phyloP scores from a whole-genome alignment of 2,113 vertebrate species.

The Actenoides lindsayi region DNA sequence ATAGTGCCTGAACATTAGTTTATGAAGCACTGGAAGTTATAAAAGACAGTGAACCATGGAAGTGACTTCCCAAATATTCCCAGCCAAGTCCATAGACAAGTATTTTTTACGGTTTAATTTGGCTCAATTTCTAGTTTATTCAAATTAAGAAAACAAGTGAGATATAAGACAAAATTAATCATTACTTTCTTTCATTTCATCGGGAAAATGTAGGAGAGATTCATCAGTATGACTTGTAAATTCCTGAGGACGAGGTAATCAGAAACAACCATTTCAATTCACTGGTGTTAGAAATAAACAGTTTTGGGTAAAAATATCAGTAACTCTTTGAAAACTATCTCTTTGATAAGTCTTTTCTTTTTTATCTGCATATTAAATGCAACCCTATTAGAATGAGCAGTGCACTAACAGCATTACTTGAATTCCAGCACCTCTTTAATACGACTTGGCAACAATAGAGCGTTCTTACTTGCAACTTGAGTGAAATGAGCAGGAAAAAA shows the following conservation, averaged over 20 bases:
- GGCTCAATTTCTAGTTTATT: background rate
- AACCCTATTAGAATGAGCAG: background rate
- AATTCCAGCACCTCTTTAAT: background rate
- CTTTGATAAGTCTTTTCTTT: background rate
- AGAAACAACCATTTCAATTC: background rate
- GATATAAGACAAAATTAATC: background rate
- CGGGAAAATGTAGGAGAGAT: background rate
- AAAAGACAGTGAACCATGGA: background rate
- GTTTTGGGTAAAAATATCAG: background rate
- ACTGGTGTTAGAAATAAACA: background rate
- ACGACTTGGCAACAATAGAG: background rate
- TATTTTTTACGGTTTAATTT: background rate
- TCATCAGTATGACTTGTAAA: background rate
- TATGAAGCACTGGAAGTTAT: background rate
- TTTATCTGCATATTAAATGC: background rate
- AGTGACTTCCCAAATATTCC: background rate
- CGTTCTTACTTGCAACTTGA: background rate
- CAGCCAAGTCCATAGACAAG: background rate
- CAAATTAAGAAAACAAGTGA: background rate
- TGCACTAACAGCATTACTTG: background rate
- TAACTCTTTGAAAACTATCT: background rate
- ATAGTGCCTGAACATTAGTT: background rate
- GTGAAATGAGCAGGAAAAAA: accelerated
- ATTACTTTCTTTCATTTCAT: background rate
- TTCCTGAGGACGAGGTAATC: background rate